Evolutionary conservation across 2,888 invertebrate genomes (phyloP), one percentile per base, ranked within the genome.

Genomic region (Malachius bipustulatus): DNA sequence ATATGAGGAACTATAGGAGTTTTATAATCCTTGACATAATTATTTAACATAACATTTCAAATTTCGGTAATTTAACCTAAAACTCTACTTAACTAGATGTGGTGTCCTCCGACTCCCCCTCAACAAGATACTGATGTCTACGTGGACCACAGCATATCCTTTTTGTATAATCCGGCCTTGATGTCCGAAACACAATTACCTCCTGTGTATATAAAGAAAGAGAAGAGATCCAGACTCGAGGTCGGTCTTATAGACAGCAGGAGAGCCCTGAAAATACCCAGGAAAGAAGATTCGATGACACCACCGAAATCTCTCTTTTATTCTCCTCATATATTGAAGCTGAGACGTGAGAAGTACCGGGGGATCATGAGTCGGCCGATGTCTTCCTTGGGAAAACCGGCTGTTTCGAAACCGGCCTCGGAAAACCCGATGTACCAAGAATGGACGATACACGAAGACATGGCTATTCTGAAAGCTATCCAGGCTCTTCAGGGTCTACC

Each of bases 41-140:
- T n/a, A n/a, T n/a, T n/a, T n/a, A n/a, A n/a, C n/a, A n/a, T n/a
- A n/a, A n/a, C n/a, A n/a, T n/a, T n/a, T n/a, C n/a, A n/a, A n/a
- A n/a, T n/a, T n/a, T n/a, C n/a, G n/a, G n/a, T n/a, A n/a, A n/a
- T n/a, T n/a, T n/a, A n/a, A n/a, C n/a, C n/a, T n/a, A n/a, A n/a
- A n/a, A n/a, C n/a, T n/a, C n/a, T n/a, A n/a, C n/a, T n/a, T n/a
- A n/a, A n/a, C n/a, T 63, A 94, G 93, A 77, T 90, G 71, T 97
- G 96, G 94, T 80, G 87, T 48, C 96, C 96, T 35, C 96, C 94
- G 37, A 96, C 96, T 12, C 96, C 96, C 38, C 94, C 96, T 8
- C 80, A 83, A 59, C 85, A 87, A 59, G 91, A 91, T 52, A 80
- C 81, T 55, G 96, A 96, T 62, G 71, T 91, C 37, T 91, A 91